phyloP scores from a whole-genome alignment of 2,888 invertebrate species.

The Embidobia sp. region DNA sequence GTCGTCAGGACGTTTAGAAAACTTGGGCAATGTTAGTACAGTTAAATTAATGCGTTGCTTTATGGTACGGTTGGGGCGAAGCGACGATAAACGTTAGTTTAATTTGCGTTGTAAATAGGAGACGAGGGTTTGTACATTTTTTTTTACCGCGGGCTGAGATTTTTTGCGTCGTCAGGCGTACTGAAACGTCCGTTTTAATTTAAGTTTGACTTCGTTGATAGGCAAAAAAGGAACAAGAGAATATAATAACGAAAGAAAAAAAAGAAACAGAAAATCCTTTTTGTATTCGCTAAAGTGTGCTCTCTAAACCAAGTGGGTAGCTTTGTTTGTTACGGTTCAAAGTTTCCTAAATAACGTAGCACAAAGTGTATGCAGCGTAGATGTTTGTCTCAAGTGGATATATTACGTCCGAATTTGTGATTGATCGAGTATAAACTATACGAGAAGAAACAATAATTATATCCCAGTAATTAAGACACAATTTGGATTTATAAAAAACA shows the following conservation, averaged over 20 bases:
- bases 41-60: too few species aligned
- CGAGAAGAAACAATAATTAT: slow-evolving; percentile 6
- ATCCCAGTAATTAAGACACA: too few species aligned
- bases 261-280: not conserved
- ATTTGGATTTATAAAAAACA: too few species aligned
- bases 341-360: slow-evolving; percentile 62
- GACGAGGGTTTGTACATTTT: slow-evolving; percentile 33
- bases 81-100: slow-evolving; percentile 9
- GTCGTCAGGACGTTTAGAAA: too few species aligned
- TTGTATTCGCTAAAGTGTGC: slow-evolving; percentile 38
- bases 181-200: slow-evolving; percentile 11
- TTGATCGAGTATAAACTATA: slow-evolving; percentile 25
- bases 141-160: slow-evolving; percentile 23
- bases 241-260: not conserved
- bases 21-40: too few species aligned
- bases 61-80: too few species aligned
- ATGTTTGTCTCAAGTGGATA: slow-evolving; percentile 36
- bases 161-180: slow-evolving; percentile 9
- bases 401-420: slow-evolving; percentile 57
- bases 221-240: not conserved
- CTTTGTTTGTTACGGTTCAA: slow-evolving; percentile 58
- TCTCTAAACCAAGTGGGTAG: slow-evolving; percentile 51
- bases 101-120: slow-evolving; percentile 29
- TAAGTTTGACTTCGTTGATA: too few species aligned
- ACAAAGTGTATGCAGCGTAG: slow-evolving; percentile 51